phyloP scores from a whole-genome alignment of 2,888 invertebrate species.

The Cataglyphis rosenhaueri region DNA sequence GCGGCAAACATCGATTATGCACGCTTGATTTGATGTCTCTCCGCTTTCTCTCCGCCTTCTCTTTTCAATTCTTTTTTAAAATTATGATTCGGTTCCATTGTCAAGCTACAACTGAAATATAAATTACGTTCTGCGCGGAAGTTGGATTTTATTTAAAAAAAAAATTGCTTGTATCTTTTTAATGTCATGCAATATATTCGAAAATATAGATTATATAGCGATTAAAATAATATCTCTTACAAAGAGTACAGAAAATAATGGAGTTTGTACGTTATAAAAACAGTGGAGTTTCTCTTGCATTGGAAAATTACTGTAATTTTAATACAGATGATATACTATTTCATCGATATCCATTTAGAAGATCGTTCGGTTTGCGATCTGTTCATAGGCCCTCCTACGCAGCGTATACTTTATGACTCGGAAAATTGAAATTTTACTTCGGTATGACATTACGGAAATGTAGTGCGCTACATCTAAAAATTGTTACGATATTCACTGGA shows the following conservation, averaged over 20 bases:
- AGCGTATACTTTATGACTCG: constrained; percentile 47
- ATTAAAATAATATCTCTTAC: constrained; percentile 5
- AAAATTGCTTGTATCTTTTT: not conserved
- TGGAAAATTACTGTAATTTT: constrained; percentile 54
- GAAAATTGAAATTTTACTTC: constrained; percentile 52
- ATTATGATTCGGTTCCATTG: constrained; percentile 29
- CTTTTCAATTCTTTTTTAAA: constrained; percentile 3
- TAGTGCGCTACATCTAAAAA: constrained; percentile 41
- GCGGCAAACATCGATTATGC: constrained; percentile 51
- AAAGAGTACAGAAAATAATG: constrained; percentile 29
- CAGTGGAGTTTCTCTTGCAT: constrained; percentile 50
- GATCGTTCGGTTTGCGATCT: constrained; percentile 53
- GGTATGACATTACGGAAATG: constrained; percentile 49
- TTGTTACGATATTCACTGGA: constrained; percentile 30
- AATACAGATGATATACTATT: constrained; percentile 56
- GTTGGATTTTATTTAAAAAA: constrained; percentile 9
- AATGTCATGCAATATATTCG: not conserved
- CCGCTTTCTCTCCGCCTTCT: constrained; percentile 23
- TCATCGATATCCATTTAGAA: constrained; percentile 53
- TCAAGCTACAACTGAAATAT: constrained; percentile 4
- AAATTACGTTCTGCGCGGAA: constrained; percentile 4
- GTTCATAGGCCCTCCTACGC: constrained; percentile 42
- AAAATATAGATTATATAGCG: not conserved
- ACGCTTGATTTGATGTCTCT: constrained; percentile 59
- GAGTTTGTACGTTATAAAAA: constrained; percentile 12